Percentiles rank a stretch among this genome's conserved stretches.
Conservation (phyloP, 2,888 invertebrate species). For the Ditula angustiorana region DNA sequence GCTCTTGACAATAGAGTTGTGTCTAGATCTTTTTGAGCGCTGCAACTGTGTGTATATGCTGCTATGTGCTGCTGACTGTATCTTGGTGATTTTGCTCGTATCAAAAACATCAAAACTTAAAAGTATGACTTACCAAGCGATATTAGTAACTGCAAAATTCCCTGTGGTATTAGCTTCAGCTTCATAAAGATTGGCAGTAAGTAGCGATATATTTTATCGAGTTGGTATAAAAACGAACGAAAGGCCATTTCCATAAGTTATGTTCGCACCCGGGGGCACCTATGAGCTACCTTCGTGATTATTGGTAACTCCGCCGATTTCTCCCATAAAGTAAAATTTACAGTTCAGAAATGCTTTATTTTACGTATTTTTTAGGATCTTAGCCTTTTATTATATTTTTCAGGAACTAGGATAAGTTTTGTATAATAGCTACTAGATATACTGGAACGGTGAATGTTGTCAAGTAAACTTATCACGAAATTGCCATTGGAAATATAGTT, state of each 20-base stretch:
- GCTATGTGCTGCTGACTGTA: no score
- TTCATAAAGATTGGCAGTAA: conserved; percentile 37
- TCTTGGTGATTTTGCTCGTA: no score
- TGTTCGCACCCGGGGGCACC: conserved; percentile 30
- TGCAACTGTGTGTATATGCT: no score
- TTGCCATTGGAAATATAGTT: no score
- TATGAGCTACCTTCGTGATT: conserved; percentile 27
- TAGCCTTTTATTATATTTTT: background rate
- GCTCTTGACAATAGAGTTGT: no score
- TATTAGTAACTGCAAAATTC: conserved; percentile 22
- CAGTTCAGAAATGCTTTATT: background rate
- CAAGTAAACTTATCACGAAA: no score
- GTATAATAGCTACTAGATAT: no score
- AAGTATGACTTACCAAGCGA: background rate
- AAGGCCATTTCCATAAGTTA: conserved; percentile 36
- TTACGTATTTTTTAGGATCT: background rate
- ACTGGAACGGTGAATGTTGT: no score
- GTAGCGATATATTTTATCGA: conserved; percentile 38
- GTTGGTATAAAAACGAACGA: conserved; percentile 34
- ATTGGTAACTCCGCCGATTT: conserved; percentile 24
- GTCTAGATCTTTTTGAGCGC: no score
- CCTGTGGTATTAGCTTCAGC: conserved; percentile 10
- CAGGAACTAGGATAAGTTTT: no score
- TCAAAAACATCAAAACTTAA: no score
- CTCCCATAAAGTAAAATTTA: background rate